A percentile compares a stretch with the other conserved stretches of the same genome.
phyloP scores from a whole-genome alignment of 1,140 invertebrate species.

The Acromyrmex charruanus region DNA sequence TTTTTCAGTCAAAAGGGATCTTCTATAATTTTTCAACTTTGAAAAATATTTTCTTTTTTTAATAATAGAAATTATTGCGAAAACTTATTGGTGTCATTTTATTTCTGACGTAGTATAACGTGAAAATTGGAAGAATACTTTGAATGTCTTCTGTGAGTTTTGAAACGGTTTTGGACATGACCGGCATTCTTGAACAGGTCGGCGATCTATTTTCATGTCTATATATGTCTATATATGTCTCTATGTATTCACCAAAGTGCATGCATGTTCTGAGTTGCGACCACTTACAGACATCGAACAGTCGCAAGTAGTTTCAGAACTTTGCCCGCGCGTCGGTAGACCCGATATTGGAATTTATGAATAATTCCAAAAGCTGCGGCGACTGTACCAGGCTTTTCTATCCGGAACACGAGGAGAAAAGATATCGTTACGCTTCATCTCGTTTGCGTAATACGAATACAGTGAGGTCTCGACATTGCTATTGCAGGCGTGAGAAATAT shows the following conservation, averaged over 20 bases:
- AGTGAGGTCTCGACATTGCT: neutral
- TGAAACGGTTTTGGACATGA: slow-evolving; percentile 13
- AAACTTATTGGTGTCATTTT: slow-evolving; percentile 14
- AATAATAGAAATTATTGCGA: neutral
- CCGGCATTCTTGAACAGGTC: slow-evolving; percentile 72
- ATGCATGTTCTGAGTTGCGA: slow-evolving; percentile 42
- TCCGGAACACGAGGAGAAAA: neutral
- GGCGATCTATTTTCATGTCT: slow-evolving; percentile 79
- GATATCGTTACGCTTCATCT: neutral
- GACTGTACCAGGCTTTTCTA: neutral
- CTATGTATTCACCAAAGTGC: slow-evolving; percentile 68
- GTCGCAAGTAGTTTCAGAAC: slow-evolving; percentile 60
- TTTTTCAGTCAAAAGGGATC: too few species aligned
- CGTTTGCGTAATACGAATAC: slow-evolving; percentile 31
- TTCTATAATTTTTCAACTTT: neutral
- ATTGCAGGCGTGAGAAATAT: neutral
- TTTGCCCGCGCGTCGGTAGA: neutral
- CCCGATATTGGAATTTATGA: slow-evolving; percentile 46
- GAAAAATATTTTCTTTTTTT: neutral
- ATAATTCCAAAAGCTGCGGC: slow-evolving; percentile 40
- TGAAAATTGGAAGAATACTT: neutral
- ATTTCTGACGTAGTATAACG: neutral
- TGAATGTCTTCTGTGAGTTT: neutral
- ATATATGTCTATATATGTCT: slow-evolving; percentile 29
- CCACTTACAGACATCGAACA: slow-evolving; percentile 68